Evolutionary conservation across 2,888 invertebrate genomes (phyloP), one percentile per base, ranked within the genome.

Genomic region (Diadegma fenestrale): DNA sequence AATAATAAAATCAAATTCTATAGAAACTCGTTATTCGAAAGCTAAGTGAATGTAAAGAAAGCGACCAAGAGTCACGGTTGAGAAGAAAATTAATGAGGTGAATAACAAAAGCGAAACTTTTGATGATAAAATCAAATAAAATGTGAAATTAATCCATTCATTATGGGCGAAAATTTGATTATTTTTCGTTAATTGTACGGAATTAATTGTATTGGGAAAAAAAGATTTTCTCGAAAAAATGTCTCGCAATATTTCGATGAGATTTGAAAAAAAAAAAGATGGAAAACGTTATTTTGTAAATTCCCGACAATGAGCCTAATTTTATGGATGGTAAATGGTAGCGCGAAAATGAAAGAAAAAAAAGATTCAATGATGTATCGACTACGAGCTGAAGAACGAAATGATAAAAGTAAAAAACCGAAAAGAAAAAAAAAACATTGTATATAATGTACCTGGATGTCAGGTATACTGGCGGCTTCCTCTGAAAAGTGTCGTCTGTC

Each of bases 401-500:
- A 64, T 12, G 33, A 76, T 26, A 83, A 81, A 79, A 82, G 30
- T 48, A 33, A 45, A 76, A 61, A 72, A 84, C 75, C 63, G 73
- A 63, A 75, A 58, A 86, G 82, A 80, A 72, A 69, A 89, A 88
- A 88, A 80, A 87, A 87, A 86, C 86, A 86, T 80, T 86, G 90
- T 93, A 88, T 93, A 88, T 88, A 87, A 90, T 91, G 92, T 95
- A 98, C 98, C 96, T 98, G 98, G 91, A 98, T 96, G 93, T 98
- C 98, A 14, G 97, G 97, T 88, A 98, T 97, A 91, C 96, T 95
- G 89, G 97, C 96, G 19, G 97, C 97, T 94, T 98, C 98, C 91
- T 98, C 98, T 61, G 98, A 97, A 93, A 98, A 99, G 91, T 98
- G 98, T 88, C 98, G 96, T 89, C 97, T 95, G 91, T 97, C 97